Evolutionary conservation across 1,140 invertebrate genomes (phyloP), one percentile per base, ranked within the genome.

Genomic region (Maniola jurtina): DNA sequence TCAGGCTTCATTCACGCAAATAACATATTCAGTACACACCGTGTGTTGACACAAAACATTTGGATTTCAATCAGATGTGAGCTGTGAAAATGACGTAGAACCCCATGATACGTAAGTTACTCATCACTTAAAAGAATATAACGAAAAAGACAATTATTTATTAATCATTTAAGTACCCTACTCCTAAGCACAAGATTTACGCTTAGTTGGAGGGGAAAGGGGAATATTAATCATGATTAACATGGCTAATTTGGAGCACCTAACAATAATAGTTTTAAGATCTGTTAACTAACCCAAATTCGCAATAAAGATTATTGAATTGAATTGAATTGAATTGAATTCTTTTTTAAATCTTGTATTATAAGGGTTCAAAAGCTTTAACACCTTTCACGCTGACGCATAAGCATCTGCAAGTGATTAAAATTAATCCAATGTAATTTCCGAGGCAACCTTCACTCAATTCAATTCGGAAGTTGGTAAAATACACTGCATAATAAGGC

Each of bases 381-480:
- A 5, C 9, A 9, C 5, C 42, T 38, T 11, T 38, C 9, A 45
- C 5, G 9, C 13, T 45, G 42, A 45, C 42, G 42, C 42, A 45
- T 11, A 45, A 11, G 42, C 42, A 45, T 45, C 42, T 1, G 42
- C 42, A n/a, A 45, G 42, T n/a, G 42, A 11, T 45, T 45, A 45
- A 45, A 45, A 45, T 45, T 45, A 45, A 45, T 45, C 42, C 11
- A 42, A 15, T 9, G 47, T 52, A 38, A 40, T 61, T 52, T 63
- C 42, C 14, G 33, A 9, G 13, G 11, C 35, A 50, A 60, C 67
- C 67, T 64, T 69, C 48, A 50, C 7, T 15, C 25, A 47, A 16
- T 45, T 56, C 15, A 48, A 59, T 40, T 68, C 69, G 69, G 66
- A 74, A 68, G 64, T 68, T 48, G 42, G 42, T 47, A 10, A 56